These are phyloP conservation scores for Ceyx margarethae DNA, from an alignment of 2,113 vertebrate genomes.

Conservation along the genomic window DNA sequence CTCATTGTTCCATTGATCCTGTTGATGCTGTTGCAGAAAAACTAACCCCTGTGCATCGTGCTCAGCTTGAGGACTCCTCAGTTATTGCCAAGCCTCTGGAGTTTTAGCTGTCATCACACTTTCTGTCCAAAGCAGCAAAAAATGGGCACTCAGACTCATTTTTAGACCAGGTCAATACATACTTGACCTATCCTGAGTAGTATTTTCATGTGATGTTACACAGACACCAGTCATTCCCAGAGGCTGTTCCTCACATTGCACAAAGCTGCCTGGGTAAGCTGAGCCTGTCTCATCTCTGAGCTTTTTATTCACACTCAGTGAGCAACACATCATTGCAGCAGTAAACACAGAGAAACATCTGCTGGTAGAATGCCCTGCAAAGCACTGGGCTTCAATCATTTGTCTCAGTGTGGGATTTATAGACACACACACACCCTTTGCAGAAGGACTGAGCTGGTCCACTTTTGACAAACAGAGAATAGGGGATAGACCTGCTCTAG, in stretches of 20 bases:
- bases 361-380: background rate
- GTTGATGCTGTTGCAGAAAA: too few relatives aligned
- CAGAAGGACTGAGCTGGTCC: background rate
- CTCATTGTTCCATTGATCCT: too few relatives aligned
- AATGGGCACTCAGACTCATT: background rate
- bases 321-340: background rate
- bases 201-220: background rate
- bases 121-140: background rate
- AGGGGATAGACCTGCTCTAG: background rate
- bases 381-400: background rate
- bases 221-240: background rate
- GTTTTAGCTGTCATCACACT: background rate
- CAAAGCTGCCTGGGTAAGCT: background rate
- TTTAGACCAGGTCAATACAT: background rate
- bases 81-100: background rate
- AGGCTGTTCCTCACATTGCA: background rate
- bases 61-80: background rate
- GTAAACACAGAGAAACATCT: background rate
- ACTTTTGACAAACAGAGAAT: background rate
- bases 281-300: conserved; percentile 56
- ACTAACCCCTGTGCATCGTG: too few relatives aligned
- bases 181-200: background rate
- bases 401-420: background rate
- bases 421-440: background rate
- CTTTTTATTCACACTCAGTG: conserved; percentile 20